Percentiles rank a stretch among this genome's conserved stretches.
These are phyloP conservation scores for Lepidonotus clava DNA, from an alignment of 2,888 invertebrate species.

Conservation along the genomic window DNA sequence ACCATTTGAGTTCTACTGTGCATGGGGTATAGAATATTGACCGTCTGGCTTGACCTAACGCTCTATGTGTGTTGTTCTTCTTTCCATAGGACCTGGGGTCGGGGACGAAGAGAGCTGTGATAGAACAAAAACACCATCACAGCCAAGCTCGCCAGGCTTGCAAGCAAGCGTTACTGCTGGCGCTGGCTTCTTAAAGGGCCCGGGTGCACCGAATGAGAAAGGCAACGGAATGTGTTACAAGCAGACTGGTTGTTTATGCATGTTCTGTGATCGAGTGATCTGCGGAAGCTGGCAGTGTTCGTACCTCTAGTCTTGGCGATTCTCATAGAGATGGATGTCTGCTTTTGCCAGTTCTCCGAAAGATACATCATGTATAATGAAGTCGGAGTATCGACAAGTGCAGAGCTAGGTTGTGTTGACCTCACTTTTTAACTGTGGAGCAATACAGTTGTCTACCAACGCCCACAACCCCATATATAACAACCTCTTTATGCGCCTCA, in stretches of 20 bases:
- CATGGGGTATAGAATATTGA: slow-evolving; percentile 2
- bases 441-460: no score
- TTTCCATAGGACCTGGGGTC: background rate
- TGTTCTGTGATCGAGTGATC: slow-evolving; percentile 5
- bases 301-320: background rate
- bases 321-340: background rate
- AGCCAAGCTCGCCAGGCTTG: background rate
- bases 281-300: background rate
- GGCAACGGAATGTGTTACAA: background rate
- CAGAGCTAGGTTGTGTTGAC: no score
- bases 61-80: slow-evolving; percentile 3
- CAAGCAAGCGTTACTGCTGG: background rate
- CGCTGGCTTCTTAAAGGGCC: slow-evolving; percentile 10
- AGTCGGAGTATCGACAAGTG: no score
- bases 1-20: background rate
- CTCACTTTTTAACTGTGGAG: no score
- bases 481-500: no score
- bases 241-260: slow-evolving; percentile 14
- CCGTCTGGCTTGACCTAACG: slow-evolving; percentile 13
- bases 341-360: background rate
- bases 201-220: background rate
- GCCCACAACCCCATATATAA: no score
- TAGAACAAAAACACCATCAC: background rate
- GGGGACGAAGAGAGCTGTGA: background rate
- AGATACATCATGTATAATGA: background rate